Evolutionary conservation across 2,113 vertebrate species (phyloP).

Genomic region (Rhineura floridana): DNA sequence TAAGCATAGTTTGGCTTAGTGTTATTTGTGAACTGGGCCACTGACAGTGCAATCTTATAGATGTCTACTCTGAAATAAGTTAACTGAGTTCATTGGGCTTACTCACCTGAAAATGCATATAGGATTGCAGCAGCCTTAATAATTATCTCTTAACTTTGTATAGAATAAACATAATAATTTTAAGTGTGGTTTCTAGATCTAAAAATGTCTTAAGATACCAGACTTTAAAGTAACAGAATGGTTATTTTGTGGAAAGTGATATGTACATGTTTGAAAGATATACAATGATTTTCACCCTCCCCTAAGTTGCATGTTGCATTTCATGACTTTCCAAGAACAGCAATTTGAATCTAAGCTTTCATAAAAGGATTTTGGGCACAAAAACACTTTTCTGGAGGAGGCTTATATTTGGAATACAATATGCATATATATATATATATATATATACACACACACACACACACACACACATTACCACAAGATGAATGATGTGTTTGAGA

Average conservation of each 20-base stretch:
- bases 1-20: too few species aligned
- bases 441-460: too few species aligned
- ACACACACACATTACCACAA: neutral
- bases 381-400: neutral
- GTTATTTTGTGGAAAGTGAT: neutral
- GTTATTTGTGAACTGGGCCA: too few species aligned
- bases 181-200: neutral
- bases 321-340: neutral
- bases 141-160: conserved; percentile 3
- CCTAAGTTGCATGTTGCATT: neutral
- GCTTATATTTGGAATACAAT: neutral
- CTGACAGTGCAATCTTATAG: too few species aligned
- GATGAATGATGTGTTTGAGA: neutral
- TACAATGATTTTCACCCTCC: neutral
- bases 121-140: neutral
- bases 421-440: too few species aligned
- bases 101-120: too few species aligned
- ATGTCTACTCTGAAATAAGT: neutral
- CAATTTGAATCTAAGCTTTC: neutral
- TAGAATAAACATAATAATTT: neutral
- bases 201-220: neutral
- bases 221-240: neutral
- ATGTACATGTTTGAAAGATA: neutral
- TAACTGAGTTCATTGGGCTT: neutral
- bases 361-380: neutral